Evolutionary conservation across 2,888 invertebrate species (phyloP), one percentile per base, ranked within the genome.

Genomic region (Polyommatus icarus): DNA sequence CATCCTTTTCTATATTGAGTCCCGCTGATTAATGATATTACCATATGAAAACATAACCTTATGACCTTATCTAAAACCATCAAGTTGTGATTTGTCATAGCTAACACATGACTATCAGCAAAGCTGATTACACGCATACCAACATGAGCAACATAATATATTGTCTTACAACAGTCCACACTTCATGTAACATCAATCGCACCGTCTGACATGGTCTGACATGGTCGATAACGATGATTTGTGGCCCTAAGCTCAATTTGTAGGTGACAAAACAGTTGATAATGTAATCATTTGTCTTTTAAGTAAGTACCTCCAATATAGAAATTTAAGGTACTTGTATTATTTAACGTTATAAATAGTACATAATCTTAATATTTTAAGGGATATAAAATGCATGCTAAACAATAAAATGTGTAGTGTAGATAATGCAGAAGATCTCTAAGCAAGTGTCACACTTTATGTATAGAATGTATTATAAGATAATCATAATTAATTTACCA

Each of bases 61-160:
- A 18, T 29, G 29, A 67, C 67, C 67, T 29, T 32, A 67, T 67
- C 67, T 15, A 32, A 67, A 29, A 32, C 61, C 61, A 24, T 61
- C 61, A 61, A 12, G 6, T 29, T 29, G 10, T 5, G 67, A 67
- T 67, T 67, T 67, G 67, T 29, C 67, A 67, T 67, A 67, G 67
- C 15, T 10, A 67, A 67, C 67, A 67, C 29, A 67, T 67, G 12
- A 24, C 24, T 24, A 61, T 61, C 71, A 71, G 40, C n/a, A 40
- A 40, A 40, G n/a, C 20, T 8, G 72, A 72, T 72, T 72, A 40
- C 72, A 72, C 40, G 72, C 72, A 72, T 72, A 72, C 71, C 71
- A 67, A 61, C 20, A 61, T 18, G 29, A 15, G 7, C 67, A 67
- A 29, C 67, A 32, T 67, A 32, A 67, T 67, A 67, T 72, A 72